A percentile compares a stretch with the other conserved stretches of the same genome.
These are phyloP conservation scores for Epinotia nisella DNA, from an alignment of 2,888 invertebrate genomes.

Conservation along the genomic window DNA sequence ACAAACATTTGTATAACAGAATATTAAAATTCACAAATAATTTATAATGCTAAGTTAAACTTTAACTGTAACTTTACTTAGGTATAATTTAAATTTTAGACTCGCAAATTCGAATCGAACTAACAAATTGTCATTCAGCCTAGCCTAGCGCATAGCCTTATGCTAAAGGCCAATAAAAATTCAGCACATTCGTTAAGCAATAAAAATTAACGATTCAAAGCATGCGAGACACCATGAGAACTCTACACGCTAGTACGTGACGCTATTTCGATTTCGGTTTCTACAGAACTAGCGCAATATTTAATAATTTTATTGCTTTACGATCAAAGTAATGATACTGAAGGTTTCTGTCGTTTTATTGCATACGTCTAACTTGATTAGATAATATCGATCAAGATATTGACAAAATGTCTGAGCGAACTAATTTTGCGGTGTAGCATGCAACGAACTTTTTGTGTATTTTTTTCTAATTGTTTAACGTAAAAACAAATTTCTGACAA, in stretches of 20 bases:
- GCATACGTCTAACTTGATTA: not conserved
- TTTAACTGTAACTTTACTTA: not conserved
- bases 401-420: not conserved
- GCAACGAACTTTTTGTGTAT: not conserved
- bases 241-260: constrained; percentile 55
- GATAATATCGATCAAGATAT: not conserved
- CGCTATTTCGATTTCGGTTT: constrained; percentile 45
- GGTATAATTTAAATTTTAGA: not conserved
- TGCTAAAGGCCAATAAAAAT: constrained; percentile 38
- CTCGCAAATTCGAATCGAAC: not conserved
- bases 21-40: too few relatives aligned
- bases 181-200: constrained; percentile 37
- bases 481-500: too few relatives aligned
- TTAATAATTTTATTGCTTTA: not conserved
- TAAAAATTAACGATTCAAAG: constrained; percentile 59
- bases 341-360: not conserved
- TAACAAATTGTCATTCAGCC: constrained; percentile 10
- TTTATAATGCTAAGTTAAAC: too few relatives aligned
- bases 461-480: not conserved
- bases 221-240: constrained; percentile 62
- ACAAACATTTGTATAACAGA: not conserved
- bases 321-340: not conserved
- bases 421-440: not conserved
- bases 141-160: constrained; percentile 20
- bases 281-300: constrained; percentile 34